These are phyloP conservation scores for Gasterosteus aculeatus DNA, from an alignment of 2,113 vertebrate genomes.

Conservation along the genomic window DNA sequence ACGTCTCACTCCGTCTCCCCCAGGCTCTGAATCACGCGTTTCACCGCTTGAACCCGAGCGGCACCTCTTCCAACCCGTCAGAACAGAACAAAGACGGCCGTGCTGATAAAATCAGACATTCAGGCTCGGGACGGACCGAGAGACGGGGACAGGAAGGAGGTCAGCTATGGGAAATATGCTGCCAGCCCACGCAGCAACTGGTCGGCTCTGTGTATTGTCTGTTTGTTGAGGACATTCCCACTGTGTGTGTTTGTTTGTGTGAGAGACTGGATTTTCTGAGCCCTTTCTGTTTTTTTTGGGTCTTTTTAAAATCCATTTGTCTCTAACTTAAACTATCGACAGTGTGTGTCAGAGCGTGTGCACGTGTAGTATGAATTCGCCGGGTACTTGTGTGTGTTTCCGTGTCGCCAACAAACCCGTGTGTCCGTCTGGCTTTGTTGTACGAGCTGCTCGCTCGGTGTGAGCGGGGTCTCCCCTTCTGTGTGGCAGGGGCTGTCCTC, in stretches of 20 bases:
- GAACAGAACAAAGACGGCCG: slow-evolving; percentile 48
- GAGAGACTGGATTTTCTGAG: neutral
- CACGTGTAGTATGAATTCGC: neutral
- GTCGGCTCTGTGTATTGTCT: neutral
- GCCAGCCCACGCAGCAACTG: slow-evolving; percentile 40
- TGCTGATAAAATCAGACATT: slow-evolving; percentile 49
- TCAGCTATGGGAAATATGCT: slow-evolving; percentile 43
- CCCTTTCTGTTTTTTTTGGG: neutral
- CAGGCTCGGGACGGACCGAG: slow-evolving; percentile 21
- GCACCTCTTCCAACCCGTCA: neutral
- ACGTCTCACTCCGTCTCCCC: slow-evolving; percentile 7
- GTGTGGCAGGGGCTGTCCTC: slow-evolving; percentile 48
- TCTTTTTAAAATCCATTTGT: too few species aligned
- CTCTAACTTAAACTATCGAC: neutral
- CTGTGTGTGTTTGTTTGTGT: neutral
- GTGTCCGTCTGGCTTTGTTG: slow-evolving; percentile 42
- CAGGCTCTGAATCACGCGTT: neutral
- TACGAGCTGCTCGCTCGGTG: slow-evolving; percentile 33
- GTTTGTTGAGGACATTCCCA: neutral
- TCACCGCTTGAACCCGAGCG: neutral
- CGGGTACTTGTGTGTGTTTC: neutral
- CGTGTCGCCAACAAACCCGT: slow-evolving; percentile 45
- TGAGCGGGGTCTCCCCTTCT: slow-evolving; percentile 46
- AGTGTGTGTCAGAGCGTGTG: neutral
- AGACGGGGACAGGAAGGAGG: slow-evolving; percentile 46